Evolutionary conservation across 2,113 vertebrate species (phyloP).

Genomic region (Eudyptes chrysolophus): DNA sequence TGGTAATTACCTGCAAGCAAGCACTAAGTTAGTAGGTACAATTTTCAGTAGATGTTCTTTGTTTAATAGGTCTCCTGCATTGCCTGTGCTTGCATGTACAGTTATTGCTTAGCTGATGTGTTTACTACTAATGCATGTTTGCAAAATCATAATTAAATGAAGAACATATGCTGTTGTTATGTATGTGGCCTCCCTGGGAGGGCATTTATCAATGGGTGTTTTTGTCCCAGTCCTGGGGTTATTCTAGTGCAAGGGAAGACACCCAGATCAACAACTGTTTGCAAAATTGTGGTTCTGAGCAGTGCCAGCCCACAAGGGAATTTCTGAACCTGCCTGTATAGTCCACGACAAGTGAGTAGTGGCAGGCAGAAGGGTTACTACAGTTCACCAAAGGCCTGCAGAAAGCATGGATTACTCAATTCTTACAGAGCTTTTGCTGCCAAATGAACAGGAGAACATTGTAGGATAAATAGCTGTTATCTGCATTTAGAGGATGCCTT

Average conservation of each 20-base stretch:
- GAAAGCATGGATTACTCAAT: constrained; percentile 1
- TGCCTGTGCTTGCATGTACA: neutral
- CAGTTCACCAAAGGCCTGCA: constrained; percentile 9
- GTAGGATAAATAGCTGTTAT: constrained; percentile 37
- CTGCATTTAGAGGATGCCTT: constrained; percentile 7
- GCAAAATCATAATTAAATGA: constrained; percentile 24
- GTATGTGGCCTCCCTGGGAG: neutral
- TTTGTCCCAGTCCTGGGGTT: constrained; percentile 7
- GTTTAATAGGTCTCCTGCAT: neutral
- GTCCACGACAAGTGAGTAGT: neutral
- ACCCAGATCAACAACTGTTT: constrained; percentile 33
- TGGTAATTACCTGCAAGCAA: neutral
- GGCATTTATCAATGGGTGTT: constrained; percentile 9
- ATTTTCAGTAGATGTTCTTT: neutral
- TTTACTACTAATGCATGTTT: neutral
- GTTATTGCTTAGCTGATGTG: neutral
- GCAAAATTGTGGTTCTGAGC: constrained; percentile 20
- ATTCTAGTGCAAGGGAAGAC: constrained; percentile 12
- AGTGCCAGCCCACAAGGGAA: constrained; percentile 9
- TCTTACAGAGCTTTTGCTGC: neutral
- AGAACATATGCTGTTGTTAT: constrained; percentile 1
- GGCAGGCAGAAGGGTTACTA: constrained; percentile 27
- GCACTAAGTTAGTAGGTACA: neutral
- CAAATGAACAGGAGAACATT: neutral
- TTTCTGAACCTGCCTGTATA: neutral